Evolutionary conservation across 2,797 vertebrate species (phyloP).

Genomic region (Toxotes lorentzi): DNA sequence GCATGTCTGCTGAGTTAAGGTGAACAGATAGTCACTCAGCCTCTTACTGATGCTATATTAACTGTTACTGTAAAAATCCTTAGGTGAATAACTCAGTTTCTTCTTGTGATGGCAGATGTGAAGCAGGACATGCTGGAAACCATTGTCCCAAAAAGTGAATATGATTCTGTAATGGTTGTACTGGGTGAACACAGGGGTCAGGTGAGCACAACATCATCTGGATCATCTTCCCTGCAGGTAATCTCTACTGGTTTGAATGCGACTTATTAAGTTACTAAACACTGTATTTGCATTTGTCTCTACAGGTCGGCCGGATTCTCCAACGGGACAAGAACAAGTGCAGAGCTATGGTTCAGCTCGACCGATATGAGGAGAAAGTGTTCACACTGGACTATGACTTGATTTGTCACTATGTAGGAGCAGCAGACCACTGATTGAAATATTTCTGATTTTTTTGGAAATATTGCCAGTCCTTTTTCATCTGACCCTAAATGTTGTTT

Average conservation of each 20-base stretch:
- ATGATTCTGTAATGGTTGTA: constrained; percentile 83
- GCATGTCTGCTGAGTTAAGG: too few species aligned
- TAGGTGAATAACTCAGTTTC: background rate
- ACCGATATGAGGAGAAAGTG: constrained; percentile 82
- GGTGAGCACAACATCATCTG: constrained; percentile 64
- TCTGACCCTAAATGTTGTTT: constrained; percentile 23
- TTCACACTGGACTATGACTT: constrained; percentile 89
- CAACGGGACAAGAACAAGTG: constrained; percentile 86
- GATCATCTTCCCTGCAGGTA: background rate
- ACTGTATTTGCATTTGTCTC: background rate
- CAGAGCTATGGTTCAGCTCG: constrained; percentile 90
- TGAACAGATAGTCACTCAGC: background rate
- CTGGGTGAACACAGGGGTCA: constrained; percentile 83
- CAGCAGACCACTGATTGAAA: constrained; percentile 64
- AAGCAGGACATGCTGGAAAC: constrained; percentile 92
- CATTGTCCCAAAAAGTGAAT: constrained; percentile 88
- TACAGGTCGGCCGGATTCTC: constrained; percentile 90
- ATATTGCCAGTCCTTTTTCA: background rate
- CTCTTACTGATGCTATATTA: background rate
- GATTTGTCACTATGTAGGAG: constrained; percentile 91
- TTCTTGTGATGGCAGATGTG: constrained; percentile 79
- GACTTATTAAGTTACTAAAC: background rate
- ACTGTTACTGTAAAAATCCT: background rate
- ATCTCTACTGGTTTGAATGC: background rate
- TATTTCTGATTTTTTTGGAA: background rate